phyloP scores from a whole-genome alignment of 2,797 vertebrate species.

The Silurus lanzhouensis region DNA sequence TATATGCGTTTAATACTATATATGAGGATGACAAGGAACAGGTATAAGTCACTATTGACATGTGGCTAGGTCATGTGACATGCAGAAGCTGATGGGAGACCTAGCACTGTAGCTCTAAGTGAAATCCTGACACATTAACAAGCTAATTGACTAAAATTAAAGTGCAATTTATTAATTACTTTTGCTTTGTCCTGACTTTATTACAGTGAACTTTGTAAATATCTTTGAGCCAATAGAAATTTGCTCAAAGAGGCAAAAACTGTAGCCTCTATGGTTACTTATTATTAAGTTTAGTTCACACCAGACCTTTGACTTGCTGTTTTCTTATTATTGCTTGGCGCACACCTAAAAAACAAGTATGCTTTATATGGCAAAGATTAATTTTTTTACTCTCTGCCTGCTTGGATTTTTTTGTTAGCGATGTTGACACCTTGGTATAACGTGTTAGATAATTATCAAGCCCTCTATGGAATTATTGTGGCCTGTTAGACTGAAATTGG shows the following conservation, averaged over 20 bases:
- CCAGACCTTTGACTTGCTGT: not conserved
- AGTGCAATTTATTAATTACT: not conserved
- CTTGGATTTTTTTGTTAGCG: slow-evolving; percentile 4
- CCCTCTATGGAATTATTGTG: slow-evolving; percentile 4
- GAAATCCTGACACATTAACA: not conserved
- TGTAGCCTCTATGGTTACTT: not conserved
- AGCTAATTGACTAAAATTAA: not conserved
- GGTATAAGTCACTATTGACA: too few species aligned
- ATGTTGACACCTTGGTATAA: not conserved
- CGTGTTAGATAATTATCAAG: slow-evolving; percentile 24
- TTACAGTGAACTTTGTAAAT: not conserved
- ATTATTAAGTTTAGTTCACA: not conserved
- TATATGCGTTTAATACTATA: too few species aligned
- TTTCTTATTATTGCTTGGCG: slow-evolving; percentile 9
- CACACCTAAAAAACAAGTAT: not conserved
- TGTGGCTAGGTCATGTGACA: too few species aligned
- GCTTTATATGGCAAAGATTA: not conserved
- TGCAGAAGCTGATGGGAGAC: too few species aligned
- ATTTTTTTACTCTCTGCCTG: not conserved
- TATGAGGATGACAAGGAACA: too few species aligned
- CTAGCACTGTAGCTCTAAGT: too few species aligned
- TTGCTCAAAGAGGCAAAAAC: not conserved
- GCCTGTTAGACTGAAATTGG: slow-evolving; percentile 9
- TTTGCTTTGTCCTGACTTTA: not conserved
- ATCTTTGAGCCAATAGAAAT: too few species aligned